Conservation (phyloP, 92 coral and sea anemone species). For the Muricea muricata region DNA sequence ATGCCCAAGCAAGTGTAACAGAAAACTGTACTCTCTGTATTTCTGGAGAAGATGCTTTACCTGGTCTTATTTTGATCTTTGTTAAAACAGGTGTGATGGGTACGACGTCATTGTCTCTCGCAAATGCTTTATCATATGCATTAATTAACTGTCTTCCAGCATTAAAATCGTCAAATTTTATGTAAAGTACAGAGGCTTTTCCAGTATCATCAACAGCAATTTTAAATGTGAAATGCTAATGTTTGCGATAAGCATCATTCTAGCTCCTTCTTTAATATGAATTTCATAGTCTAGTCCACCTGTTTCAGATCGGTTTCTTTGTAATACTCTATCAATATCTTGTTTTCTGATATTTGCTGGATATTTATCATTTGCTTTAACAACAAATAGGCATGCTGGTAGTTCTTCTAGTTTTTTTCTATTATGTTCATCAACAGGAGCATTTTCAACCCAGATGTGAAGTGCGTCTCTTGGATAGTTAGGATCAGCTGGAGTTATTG, state of each 20-base stretch:
- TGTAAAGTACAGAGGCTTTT: constrained; percentile 57
- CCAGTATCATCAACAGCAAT: constrained; percentile 59
- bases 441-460: no score
- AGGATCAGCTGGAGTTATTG: constrained; percentile 25
- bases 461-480: constrained; percentile 65
- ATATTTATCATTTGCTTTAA: constrained; percentile 39
- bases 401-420: constrained; percentile 1
- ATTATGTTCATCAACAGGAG: constrained; percentile 3
- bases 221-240: constrained; percentile 38
- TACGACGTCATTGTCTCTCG: constrained; percentile 64
- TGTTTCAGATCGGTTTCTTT: constrained; percentile 74
- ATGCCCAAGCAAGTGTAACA: no score
- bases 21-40: no score
- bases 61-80: constrained; percentile 65
- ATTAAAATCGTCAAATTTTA: constrained; percentile 72
- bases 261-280: constrained; percentile 19
- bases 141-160: constrained; percentile 60
- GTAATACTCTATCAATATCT: no score
- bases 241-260: constrained; percentile 62
- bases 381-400: background rate
- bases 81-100: constrained; percentile 70
- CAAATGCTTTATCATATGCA: constrained; percentile 41
- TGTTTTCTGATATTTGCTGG: constrained; percentile 32
- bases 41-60: no score
- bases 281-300: constrained; percentile 51